phyloP scores from a whole-genome alignment of 1,140 invertebrate genomes.

The Drosophila fuyamai region DNA sequence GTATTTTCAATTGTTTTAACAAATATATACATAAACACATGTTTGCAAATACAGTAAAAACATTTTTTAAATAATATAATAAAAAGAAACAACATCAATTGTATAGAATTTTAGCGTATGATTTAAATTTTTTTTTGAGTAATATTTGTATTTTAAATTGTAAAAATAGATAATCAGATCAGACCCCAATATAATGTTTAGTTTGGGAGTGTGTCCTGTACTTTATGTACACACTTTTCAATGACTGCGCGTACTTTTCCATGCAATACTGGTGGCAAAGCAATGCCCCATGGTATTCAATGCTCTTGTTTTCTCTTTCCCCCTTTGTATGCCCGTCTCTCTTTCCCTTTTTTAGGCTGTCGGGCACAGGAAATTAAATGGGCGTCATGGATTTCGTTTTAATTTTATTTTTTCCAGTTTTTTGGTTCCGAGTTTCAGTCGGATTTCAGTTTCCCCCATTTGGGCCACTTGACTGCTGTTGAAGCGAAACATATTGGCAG shows the following conservation, averaged over 20 bases:
- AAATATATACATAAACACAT: too few species aligned
- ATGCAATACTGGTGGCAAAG: slow-evolving; percentile 24
- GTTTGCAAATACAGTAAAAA: too few species aligned
- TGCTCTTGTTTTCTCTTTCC: background rate
- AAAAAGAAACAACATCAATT: too few species aligned
- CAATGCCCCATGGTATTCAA: slow-evolving; percentile 27
- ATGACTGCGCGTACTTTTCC: slow-evolving; percentile 29
- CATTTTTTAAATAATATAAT: background rate
- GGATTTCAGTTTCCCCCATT: slow-evolving; percentile 33
- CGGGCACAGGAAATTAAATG: slow-evolving; percentile 76
- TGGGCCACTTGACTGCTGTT: slow-evolving; percentile 68
- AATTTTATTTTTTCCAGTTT: slow-evolving; percentile 26
- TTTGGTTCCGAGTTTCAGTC: slow-evolving; percentile 8
- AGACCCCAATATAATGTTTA: background rate
- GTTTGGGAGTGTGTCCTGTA: slow-evolving; percentile 4
- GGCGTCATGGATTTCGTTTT: slow-evolving; percentile 58
- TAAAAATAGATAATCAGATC: too few species aligned
- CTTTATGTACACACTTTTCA: slow-evolving; percentile 22
- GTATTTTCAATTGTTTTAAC: too few species aligned
- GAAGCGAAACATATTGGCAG: slow-evolving; percentile 56
- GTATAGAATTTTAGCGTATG: too few species aligned
- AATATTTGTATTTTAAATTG: background rate
- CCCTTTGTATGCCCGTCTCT: background rate
- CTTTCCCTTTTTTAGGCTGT: slow-evolving; percentile 17
- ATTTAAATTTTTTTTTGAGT: too few species aligned